Evolutionary conservation across 2,888 invertebrate genomes (phyloP).

Genomic region (Dasysyrphus albostriatus): DNA sequence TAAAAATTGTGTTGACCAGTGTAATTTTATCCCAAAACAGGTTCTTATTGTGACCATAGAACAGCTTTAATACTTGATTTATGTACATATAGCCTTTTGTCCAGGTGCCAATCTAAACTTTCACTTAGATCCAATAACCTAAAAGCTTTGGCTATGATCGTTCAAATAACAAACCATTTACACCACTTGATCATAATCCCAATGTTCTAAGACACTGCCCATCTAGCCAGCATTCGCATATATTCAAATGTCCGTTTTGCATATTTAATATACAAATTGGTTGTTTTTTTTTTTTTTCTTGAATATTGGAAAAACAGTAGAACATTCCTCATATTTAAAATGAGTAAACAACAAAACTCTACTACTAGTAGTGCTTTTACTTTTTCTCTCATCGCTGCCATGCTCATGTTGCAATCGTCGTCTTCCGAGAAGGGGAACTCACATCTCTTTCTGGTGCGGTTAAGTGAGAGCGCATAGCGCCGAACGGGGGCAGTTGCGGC

Average conservation of each 20-base stretch:
- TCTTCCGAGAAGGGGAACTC: conserved; percentile 22
- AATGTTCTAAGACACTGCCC: background rate
- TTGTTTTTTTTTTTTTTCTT: background rate
- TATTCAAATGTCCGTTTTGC: background rate
- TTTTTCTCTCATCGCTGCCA: conserved; percentile 6
- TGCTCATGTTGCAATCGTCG: conserved; percentile 23
- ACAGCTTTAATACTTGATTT: too few relatives aligned
- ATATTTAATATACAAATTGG: background rate
- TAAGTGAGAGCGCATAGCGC: conserved; percentile 35
- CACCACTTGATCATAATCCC: background rate
- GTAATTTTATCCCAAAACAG: too few relatives aligned
- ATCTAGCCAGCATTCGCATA: background rate
- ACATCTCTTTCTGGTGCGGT: conserved; percentile 32
- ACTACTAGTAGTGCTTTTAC: conserved; percentile 9
- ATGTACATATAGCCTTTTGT: too few relatives aligned
- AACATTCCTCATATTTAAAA: background rate
- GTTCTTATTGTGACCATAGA: too few relatives aligned
- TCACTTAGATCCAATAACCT: background rate
- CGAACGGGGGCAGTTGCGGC: conserved; percentile 56
- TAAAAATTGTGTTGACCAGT: too few relatives aligned
- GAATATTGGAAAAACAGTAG: background rate
- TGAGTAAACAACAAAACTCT: background rate
- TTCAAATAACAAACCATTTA: too few relatives aligned
- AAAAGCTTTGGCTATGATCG: background rate
- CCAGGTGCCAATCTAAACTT: background rate